Evolutionary conservation across 2,113 vertebrate genomes (phyloP).

Genomic region (Apaloderma vittatum): DNA sequence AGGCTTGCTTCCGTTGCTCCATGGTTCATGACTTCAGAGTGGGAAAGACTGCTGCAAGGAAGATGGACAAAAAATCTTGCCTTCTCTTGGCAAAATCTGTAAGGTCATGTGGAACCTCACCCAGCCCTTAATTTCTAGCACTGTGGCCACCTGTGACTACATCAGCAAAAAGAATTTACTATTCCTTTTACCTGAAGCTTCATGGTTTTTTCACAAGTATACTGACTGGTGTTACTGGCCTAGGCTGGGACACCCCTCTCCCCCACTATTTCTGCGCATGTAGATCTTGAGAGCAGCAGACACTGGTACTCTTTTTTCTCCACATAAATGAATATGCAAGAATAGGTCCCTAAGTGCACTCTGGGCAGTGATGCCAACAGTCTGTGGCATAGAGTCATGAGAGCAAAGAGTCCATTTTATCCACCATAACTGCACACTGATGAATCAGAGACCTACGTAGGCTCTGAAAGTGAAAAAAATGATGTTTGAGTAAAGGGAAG

Average conservation of each 20-base stretch:
- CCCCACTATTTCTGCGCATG: background rate
- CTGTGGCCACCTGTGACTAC: background rate
- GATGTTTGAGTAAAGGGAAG: background rate
- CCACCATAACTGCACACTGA: background rate
- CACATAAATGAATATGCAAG: background rate
- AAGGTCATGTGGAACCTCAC: background rate
- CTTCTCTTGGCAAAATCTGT: background rate
- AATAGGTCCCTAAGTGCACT: background rate
- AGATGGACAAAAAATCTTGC: background rate
- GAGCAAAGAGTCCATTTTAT: background rate
- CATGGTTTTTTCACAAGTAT: background rate
- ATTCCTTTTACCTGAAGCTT: background rate
- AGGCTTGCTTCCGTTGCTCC: background rate
- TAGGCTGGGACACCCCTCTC: background rate
- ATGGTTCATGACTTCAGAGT: background rate
- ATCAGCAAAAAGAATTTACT: background rate
- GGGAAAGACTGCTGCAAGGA: background rate
- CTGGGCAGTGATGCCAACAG: background rate
- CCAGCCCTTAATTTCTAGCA: fast-evolving
- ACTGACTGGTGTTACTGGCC: background rate
- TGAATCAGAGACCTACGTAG: background rate
- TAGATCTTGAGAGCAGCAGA: background rate
- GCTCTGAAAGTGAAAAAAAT: background rate
- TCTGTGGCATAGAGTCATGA: background rate
- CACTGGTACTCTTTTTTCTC: background rate